Percentiles rank a stretch among this genome's conserved stretches.
Conservation (phyloP, 2,113 vertebrate species). For the Heterotilapia buettikoferi region DNA sequence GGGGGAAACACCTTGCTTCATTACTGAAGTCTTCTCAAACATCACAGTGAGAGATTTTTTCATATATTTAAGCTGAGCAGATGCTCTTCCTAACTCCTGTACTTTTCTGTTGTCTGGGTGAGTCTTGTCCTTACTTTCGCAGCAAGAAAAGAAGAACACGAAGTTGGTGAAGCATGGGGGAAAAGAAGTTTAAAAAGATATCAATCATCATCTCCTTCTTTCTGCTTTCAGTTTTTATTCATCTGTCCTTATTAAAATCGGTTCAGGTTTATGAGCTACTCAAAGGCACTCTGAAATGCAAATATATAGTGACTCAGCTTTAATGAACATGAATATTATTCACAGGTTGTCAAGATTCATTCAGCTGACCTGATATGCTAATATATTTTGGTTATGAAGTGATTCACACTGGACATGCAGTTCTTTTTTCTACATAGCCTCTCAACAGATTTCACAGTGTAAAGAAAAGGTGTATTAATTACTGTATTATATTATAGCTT, state of each 20-base stretch:
- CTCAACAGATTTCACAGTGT: background rate
- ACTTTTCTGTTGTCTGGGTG: background rate
- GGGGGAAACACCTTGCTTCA: background rate
- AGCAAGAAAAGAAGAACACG: background rate
- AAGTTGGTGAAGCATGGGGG: background rate
- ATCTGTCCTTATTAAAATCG: conserved; percentile 23
- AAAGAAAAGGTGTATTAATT: background rate
- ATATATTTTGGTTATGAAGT: background rate
- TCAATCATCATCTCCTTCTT: background rate
- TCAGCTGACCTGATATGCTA: conserved; percentile 10
- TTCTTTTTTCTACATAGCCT: background rate
- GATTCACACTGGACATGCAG: background rate
- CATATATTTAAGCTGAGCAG: background rate
- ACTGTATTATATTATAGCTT: background rate
- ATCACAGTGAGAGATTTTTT: background rate
- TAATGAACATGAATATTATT: conserved; percentile 51
- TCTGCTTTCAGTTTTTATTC: background rate
- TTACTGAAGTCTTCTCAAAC: background rate
- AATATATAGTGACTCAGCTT: conserved; percentile 16
- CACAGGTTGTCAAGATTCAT: conserved; percentile 11
- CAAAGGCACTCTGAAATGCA: conserved; percentile 25
- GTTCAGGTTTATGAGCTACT: conserved; percentile 3
- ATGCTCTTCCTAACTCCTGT: background rate
- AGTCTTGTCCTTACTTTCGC: background rate
- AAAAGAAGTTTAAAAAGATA: background rate